Conservation (phyloP, 2,797 vertebrate genomes). For the Enteromius paludinosus region DNA sequence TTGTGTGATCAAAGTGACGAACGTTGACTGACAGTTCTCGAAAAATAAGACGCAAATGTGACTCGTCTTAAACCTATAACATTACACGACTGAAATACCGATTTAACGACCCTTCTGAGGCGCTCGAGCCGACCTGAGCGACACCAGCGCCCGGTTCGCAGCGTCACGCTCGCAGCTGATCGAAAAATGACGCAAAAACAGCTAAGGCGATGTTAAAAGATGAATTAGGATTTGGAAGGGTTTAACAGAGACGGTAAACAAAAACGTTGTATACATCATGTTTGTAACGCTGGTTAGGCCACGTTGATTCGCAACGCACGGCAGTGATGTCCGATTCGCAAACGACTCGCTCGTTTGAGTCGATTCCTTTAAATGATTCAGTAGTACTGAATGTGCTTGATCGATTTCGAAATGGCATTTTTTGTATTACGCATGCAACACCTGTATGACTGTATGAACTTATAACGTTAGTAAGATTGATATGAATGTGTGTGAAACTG, state of each 20-base stretch:
- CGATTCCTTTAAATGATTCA: not conserved
- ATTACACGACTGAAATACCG: no score
- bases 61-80: not conserved
- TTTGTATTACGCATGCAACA: not conserved
- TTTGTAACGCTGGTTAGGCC: constrained; percentile 18
- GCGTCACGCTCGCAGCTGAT: not conserved
- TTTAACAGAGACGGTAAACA: not conserved
- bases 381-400: not conserved
- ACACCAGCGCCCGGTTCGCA: not conserved
- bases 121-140: not conserved
- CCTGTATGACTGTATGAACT: not conserved
- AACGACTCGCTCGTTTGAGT: not conserved
- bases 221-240: rapidly evolving
- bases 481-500: rapidly evolving
- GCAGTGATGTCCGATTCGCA: not conserved
- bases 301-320: constrained; percentile 17
- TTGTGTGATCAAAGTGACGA: not conserved
- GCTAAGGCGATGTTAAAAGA: no score
- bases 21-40: not conserved
- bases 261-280: not conserved
- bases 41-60: not conserved
- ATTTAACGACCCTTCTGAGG: not conserved
- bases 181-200: not conserved
- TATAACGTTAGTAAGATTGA: not conserved
- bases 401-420: not conserved